Evolutionary conservation across 2,888 invertebrate species (phyloP), one percentile per base, ranked within the genome.

Genomic region (Zaprionus bogoriensis): DNA sequence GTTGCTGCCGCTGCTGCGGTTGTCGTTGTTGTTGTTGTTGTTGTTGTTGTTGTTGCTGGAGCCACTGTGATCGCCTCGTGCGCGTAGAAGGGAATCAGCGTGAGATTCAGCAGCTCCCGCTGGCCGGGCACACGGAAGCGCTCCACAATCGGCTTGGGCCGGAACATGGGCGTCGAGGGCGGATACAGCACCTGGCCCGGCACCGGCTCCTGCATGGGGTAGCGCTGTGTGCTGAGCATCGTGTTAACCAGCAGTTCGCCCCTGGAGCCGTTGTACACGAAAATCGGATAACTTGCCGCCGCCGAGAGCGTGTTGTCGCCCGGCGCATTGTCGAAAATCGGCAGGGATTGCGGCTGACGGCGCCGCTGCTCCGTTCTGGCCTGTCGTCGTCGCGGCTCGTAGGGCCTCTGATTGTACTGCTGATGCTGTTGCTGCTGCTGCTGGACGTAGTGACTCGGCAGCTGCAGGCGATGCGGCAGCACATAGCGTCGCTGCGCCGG

Each of bases 161-260:
- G 83, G 14, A 90, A 89, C 53, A 88, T 77, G 17, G 89, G 84
- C 14, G 87, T 77, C 12, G 67, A 76, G 0, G 90, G 91, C 12
- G 90, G 91, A 67, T 89, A 89, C 4, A 91, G 77, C 1, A 88
- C 69, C 54, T 90, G 88, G 0, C 90, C 90, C 0, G 89, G 91
- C 52, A 90, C 88, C 2, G 90, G 90, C 50, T 90, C 90, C 63
- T 88, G 87, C 90, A 90, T 90, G 28, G 88, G 89, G 83, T 89
- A 90, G 22, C 87, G 77, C n/a, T 77, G 70, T 0, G 67, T 59
- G 14, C 85, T 88, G 28, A 89, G 67, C 89, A 90, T 86, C 0
- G 90, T 89, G 47, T 90, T 90, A 17, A 90, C 58, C 14, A 90
- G 74, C 51, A 89, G 78, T 45, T 89, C 78, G 0, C 89, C 90